Base-by-base conservation (phyloP, 2,113 vertebrate genomes). In the Urocolius indicus region DNA sequence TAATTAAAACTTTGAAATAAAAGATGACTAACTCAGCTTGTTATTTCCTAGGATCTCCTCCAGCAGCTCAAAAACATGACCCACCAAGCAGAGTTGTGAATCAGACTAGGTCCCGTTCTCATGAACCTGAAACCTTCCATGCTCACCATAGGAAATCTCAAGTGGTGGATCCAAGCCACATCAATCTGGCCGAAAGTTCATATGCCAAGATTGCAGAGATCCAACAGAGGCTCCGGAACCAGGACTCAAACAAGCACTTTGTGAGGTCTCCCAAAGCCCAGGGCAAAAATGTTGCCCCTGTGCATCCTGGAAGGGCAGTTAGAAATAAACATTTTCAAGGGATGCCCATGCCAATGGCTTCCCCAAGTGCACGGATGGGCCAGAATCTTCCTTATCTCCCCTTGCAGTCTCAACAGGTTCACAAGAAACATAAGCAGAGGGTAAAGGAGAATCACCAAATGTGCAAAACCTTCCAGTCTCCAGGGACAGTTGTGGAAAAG, bases 341-440 rank as follows among this genome's bases (percentile, higher is more conserved):
- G 20, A 87, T 89, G 1, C 38, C 97, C 5, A 10, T 97, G 93
- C 93, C 87, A 57, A 51, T 96, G 24, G 95, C 98, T 41, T 98
- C 99, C 59, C 97, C 98, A 71, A 75, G 97, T 1, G 77, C 97
- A 8, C 96, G 98, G 32, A 93, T 98, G 66, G 97, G 98, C 32
- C 97, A 98, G 86, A 98, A 97, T 59, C 98, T 98, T 4, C 98
- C 98, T 30, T 98, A 98, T 83, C 97, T 98, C 16, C 99, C 99
- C 95, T 96, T 99, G 84, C 98, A 97, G 90, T 98, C 98, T 20
- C 96, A 99, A 24, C 98, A 98, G 16, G 98, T 98, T 69, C 99
- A 99, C 97, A 99, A 98, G 95, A 99, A 99, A 82, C 99, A 99
- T 98, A 99, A 99, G 97, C 99, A 99, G 97, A 98, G 99, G 69